Conservation (phyloP, 2,113 vertebrate species). For the Entelurus aequoreus region DNA sequence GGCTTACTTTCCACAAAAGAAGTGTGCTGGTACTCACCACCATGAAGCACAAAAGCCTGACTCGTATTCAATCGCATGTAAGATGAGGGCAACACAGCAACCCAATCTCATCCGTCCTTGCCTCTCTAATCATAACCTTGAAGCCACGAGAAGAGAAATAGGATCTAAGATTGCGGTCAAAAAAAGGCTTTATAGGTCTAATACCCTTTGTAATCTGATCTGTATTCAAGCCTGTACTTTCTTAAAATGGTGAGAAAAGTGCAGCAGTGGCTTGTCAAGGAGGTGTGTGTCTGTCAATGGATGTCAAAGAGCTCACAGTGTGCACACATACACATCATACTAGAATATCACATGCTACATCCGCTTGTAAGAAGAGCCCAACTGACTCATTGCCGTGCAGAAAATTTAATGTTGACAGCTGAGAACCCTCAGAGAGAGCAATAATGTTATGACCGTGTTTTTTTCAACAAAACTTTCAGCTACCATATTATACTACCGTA, state of each 20-base stretch:
- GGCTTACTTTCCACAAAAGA: conserved; percentile 54
- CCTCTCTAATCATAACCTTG: conserved; percentile 60
- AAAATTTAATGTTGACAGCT: conserved; percentile 32
- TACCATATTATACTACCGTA: no score
- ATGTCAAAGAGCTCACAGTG: conserved; percentile 39
- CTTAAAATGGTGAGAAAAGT: conserved; percentile 59
- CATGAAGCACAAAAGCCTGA: conserved; percentile 41
- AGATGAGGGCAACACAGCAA: conserved; percentile 45
- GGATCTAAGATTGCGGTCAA: conserved; percentile 48
- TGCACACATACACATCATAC: conserved; percentile 12
- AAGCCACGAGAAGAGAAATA: conserved; percentile 45
- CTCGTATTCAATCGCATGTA: conserved; percentile 50
- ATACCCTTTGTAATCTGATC: conserved; percentile 65
- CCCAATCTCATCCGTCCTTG: conserved; percentile 42
- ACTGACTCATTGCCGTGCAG: conserved; percentile 12
- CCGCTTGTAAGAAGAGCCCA: conserved; percentile 28
- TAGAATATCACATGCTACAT: conserved; percentile 28
- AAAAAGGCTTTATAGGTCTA: conserved; percentile 42
- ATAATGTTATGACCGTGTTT: conserved; percentile 15
- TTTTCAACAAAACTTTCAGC: conserved; percentile 4
- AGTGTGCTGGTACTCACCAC: conserved; percentile 51
- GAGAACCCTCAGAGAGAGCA: conserved; percentile 10
- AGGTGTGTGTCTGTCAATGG: conserved; percentile 37
- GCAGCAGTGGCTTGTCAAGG: conserved; percentile 47
- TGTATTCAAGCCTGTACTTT: conserved; percentile 44